Evolutionary conservation across 2,113 vertebrate genomes (phyloP).

Genomic region (Rynchops niger): DNA sequence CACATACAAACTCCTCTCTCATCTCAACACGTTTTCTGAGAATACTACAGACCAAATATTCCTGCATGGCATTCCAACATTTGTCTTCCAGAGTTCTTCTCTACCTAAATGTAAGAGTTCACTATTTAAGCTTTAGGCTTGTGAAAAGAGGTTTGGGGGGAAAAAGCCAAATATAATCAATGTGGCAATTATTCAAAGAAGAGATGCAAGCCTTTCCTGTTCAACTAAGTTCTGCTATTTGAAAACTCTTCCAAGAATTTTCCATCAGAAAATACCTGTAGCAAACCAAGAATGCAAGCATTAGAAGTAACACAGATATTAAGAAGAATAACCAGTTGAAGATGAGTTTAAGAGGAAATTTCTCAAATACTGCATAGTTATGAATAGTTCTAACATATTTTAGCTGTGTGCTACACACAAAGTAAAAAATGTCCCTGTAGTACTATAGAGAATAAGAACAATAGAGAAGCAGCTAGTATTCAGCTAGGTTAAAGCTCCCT

Average conservation of each 20-base stretch:
- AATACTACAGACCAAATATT: background rate
- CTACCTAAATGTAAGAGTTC: background rate
- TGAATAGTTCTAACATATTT: background rate
- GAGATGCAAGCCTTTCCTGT: background rate
- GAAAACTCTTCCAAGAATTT: background rate
- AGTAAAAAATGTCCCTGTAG: background rate
- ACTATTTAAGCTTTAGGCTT: background rate
- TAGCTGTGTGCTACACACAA: background rate
- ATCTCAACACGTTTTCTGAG: background rate
- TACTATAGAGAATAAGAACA: background rate
- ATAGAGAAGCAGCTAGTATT: background rate
- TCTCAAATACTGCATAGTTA: background rate
- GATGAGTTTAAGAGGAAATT: background rate
- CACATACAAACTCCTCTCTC: background rate
- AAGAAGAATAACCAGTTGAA: background rate
- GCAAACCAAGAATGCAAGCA: background rate
- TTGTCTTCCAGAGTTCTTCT: background rate
- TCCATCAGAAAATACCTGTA: background rate
- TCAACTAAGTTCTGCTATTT: background rate
- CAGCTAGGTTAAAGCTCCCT: background rate
- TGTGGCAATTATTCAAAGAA: background rate
- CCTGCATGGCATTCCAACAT: background rate
- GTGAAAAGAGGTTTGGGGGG: background rate
- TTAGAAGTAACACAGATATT: background rate
- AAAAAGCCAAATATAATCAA: background rate